Conservation (phyloP, 37 sponge, comb jelly and placozoan genomes). For the Tethya wilhelma region DNA sequence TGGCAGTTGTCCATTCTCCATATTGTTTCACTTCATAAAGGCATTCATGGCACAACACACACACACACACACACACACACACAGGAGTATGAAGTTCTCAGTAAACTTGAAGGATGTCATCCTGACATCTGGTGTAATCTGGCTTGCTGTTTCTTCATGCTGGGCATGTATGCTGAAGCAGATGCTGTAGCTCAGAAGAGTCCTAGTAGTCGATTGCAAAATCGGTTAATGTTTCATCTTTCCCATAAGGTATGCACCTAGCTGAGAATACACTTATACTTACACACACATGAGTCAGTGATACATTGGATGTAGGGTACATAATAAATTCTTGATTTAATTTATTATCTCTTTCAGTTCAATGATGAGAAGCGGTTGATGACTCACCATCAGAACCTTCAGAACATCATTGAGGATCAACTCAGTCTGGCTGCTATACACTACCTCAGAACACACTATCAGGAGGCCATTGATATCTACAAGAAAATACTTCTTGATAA, state of each 20-base stretch:
- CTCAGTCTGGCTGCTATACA: slow-evolving; percentile 98
- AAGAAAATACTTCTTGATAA: slow-evolving; percentile 92
- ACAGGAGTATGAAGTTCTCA: slow-evolving; percentile 88
- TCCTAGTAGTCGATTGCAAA: slow-evolving; percentile 78
- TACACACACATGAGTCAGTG: too few species aligned
- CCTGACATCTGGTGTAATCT: slow-evolving; percentile 84
- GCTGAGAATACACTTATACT: too few species aligned
- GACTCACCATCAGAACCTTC: slow-evolving; percentile 85
- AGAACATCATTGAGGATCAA: slow-evolving; percentile 96
- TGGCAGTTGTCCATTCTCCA: too few species aligned
- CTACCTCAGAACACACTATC: slow-evolving; percentile 97
- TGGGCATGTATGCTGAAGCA: slow-evolving; percentile 96
- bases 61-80: background rate
- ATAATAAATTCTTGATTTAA: too few species aligned
- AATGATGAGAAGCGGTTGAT: slow-evolving; percentile 89
- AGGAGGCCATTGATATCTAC: slow-evolving; percentile 99
- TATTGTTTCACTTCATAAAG: too few species aligned
- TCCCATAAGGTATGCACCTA: slow-evolving; percentile 90
- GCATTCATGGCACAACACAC: background rate
- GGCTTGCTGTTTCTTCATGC: slow-evolving; percentile 91
- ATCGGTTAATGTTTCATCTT: slow-evolving; percentile 92
- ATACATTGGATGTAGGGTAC: too few species aligned
- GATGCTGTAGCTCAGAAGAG: slow-evolving; percentile 76
- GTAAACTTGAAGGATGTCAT: slow-evolving; percentile 42
- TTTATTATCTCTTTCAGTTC: too few species aligned